phyloP scores from a whole-genome alignment of 1,140 invertebrate genomes.

The Drosophila virilis region DNA sequence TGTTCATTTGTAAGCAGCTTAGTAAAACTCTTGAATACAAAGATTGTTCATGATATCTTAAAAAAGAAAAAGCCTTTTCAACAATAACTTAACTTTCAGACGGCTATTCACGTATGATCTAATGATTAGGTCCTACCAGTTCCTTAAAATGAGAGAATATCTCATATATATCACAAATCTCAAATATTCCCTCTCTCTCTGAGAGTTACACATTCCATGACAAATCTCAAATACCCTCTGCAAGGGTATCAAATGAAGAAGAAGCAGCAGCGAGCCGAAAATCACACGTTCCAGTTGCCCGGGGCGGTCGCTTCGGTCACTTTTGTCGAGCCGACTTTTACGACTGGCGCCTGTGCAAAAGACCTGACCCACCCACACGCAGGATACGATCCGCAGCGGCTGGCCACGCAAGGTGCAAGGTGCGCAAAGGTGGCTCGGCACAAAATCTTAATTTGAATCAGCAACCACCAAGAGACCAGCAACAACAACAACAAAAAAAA shows the following conservation, averaged over 20 bases:
- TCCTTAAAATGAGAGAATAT: no score
- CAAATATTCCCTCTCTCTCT: no score
- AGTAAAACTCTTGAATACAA: no score
- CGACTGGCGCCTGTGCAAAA: constrained; percentile 76
- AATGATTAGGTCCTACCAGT: no score
- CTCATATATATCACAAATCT: no score
- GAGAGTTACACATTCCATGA: no score
- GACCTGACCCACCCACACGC: constrained; percentile 69
- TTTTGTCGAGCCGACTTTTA: constrained; percentile 63
- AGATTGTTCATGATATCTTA: no score
- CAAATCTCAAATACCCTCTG: no score
- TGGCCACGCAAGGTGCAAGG: constrained; percentile 17
- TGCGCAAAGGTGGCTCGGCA: constrained; percentile 45
- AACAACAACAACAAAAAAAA: neutral
- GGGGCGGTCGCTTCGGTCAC: neutral
- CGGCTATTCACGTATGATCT: no score
- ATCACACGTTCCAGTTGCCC: constrained; percentile 73
- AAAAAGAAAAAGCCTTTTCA: no score
- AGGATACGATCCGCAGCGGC: constrained; percentile 21
- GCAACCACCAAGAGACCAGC: constrained; percentile 26
- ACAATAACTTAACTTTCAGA: no score
- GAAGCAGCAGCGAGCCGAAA: constrained; percentile 24
- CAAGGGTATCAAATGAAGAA: no score
- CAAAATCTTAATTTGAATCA: constrained; percentile 76
- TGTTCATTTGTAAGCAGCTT: neutral